A percentile compares a stretch with the other conserved stretches of the same genome.
Conservation (phyloP, 2,888 invertebrate species). For the Nineta flava region DNA sequence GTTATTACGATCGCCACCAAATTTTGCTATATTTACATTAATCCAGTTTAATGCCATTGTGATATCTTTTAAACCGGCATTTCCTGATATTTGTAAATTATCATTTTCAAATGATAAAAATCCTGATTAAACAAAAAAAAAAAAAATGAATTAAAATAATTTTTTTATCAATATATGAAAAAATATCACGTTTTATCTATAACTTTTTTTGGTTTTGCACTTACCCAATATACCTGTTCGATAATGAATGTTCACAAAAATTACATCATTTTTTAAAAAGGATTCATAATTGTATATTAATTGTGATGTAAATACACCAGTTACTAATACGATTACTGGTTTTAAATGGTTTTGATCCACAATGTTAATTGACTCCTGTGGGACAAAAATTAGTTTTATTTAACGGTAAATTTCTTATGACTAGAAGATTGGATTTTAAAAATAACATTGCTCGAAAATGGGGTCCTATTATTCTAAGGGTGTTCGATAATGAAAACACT, state of each 20-base stretch:
- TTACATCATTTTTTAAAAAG: not conserved
- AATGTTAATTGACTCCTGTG: too few relatives aligned
- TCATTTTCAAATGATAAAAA: not conserved
- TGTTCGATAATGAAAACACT: too few relatives aligned
- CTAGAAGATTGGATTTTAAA: too few relatives aligned
- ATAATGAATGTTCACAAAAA: not conserved
- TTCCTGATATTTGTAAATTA: not conserved
- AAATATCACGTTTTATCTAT: not conserved
- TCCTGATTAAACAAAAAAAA: not conserved
- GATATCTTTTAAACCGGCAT: slow-evolving; percentile 2
- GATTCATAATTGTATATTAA: not conserved
- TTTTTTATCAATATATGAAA: not conserved
- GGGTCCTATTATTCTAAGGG: too few relatives aligned
- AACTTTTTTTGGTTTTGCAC: not conserved
- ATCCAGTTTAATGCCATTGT: not conserved
- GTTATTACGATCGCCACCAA: slow-evolving; percentile 1
- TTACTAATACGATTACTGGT: slow-evolving; percentile 1
- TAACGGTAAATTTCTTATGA: too few relatives aligned
- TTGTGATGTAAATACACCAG: not conserved
- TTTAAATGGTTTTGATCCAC: not conserved
- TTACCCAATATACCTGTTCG: slow-evolving; percentile 1
- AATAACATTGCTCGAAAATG: too few relatives aligned
- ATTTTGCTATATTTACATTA: not conserved
- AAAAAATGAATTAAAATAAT: not conserved
- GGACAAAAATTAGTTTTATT: too few relatives aligned